phyloP scores from a whole-genome alignment of 2,113 vertebrate species.

The Cyanistes caeruleus region DNA sequence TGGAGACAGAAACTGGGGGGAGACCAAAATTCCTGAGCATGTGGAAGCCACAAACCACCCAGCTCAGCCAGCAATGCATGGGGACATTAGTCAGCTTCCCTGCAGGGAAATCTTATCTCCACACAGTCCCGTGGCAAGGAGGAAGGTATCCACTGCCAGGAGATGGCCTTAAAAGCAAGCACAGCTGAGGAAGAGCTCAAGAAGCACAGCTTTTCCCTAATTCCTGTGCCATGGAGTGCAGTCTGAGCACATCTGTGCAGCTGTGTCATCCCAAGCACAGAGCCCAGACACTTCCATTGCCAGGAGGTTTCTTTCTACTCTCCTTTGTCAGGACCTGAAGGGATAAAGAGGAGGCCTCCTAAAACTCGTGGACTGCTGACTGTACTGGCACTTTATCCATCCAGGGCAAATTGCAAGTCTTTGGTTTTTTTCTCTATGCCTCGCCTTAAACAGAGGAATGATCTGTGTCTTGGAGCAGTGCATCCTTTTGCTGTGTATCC shows the following conservation, averaged over 20 bases:
- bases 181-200: rapidly evolving
- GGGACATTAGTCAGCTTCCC: neutral
- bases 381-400: neutral
- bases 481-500: neutral
- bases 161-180: neutral
- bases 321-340: neutral
- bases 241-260: neutral
- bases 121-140: rapidly evolving
- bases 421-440: neutral
- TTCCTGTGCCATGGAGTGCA: neutral
- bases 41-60: neutral
- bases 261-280: neutral
- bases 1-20: neutral
- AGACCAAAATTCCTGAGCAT: neutral
- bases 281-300: neutral
- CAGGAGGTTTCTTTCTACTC: neutral
- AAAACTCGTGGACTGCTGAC: neutral
- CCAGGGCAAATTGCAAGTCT: neutral
- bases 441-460: neutral
- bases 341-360: neutral
- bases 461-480: neutral
- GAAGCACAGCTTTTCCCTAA: neutral
- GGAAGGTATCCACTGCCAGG: neutral
- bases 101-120: neutral
- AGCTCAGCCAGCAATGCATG: rapidly evolving